Conservation (phyloP, 2,888 invertebrate species). For the Andrena fulva region DNA sequence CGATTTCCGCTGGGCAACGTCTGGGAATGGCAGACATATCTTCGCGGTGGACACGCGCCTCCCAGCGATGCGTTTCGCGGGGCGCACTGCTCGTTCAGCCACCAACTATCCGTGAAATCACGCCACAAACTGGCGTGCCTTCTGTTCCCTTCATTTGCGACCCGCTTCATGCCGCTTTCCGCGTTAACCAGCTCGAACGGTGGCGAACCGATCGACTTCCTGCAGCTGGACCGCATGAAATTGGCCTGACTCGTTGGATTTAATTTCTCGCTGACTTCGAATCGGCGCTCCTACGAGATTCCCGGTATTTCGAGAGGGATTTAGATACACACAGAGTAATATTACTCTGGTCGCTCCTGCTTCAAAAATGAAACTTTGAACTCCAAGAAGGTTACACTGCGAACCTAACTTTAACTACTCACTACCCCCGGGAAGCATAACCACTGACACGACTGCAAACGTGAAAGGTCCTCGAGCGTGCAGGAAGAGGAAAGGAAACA, state of each 20-base stretch:
- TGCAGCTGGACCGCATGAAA: neutral
- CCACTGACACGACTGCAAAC: neutral
- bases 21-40: slow-evolving; percentile 44
- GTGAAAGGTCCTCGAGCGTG: neutral
- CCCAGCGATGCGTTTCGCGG: slow-evolving; percentile 32
- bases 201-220: neutral
- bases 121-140: slow-evolving; percentile 2
- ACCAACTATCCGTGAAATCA: slow-evolving; percentile 31
- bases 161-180: neutral
- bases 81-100: neutral
- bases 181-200: neutral
- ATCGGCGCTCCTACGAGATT: too few relatives aligned
- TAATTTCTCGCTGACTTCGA: too few relatives aligned
- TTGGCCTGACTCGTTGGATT: neutral
- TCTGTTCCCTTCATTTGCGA: slow-evolving; percentile 3
- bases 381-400: too few relatives aligned
- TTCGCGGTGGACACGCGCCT: slow-evolving; percentile 41
- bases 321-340: too few relatives aligned
- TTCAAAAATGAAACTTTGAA: too few relatives aligned
- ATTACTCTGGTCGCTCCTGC: too few relatives aligned
- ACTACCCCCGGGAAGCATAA: too few relatives aligned
- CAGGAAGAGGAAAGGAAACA: neutral
- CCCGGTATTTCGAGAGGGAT: too few relatives aligned
- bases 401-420: too few relatives aligned
- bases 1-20: slow-evolving; percentile 22